Base-by-base conservation (phyloP, 2,113 vertebrate genomes). In the Scomber scombrus region DNA sequence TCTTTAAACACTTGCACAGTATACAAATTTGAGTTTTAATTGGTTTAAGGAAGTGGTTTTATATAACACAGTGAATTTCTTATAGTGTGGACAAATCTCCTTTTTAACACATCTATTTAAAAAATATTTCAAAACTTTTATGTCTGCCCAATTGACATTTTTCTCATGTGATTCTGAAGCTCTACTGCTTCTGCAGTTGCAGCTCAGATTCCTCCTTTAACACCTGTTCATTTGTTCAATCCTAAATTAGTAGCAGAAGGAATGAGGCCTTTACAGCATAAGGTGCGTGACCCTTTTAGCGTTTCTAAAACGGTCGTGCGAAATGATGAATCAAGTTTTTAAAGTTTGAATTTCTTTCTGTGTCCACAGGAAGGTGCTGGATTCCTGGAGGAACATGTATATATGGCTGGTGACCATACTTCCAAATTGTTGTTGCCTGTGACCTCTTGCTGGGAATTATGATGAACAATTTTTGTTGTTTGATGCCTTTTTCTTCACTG, bases 231-330 rank as follows among this genome's bases (percentile, higher is more conserved):
- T 85, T 71, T 87, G 71, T 90, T 93, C 75, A 71, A 73, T 87
- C 75, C 88, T 80, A 91, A 91, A 85, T 89, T 90, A 94, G 93
- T 88, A 91, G 81, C 79, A 71, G 82, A 87, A 71, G 80, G 73
- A 91, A 78, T 78, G 71, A 85, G 84, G 80, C 84, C 85, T 85
- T 88, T 80, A 71, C 72, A 75, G 84, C 81, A 71, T 69, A 87
- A 90, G 89, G 93, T 94, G 82, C 47, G 85, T 85, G 66, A 75
- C 62, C 45, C 61, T 73, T 88, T 76, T 79, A 75, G 71, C n/a
- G 12, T 45, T 56, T 81, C 80, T 73, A 77, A 90, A 92, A 76
- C 45, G 23, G 67, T 72, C 50, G 0, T 34, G 31, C 6, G 16
- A 47, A 34, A 18, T 19, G 4, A 34, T 52, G 15, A 46, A 74